phyloP scores from a whole-genome alignment of 2,113 vertebrate genomes.

The Lanius collurio region DNA sequence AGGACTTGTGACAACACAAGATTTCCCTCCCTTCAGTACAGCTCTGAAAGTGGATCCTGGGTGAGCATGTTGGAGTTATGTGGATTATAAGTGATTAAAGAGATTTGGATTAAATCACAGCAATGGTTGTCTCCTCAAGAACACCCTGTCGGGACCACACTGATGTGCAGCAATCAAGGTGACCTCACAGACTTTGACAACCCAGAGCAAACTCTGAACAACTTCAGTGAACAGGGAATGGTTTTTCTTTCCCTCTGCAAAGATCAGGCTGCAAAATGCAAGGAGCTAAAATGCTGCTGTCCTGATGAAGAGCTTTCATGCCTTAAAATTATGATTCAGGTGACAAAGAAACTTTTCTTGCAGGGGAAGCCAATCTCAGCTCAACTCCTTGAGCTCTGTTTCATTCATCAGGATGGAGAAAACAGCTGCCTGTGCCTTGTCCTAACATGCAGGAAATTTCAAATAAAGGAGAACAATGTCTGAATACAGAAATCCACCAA shows the following conservation, averaged over 20 bases:
- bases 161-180: neutral
- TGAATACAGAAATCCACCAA: neutral
- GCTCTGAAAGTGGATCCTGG: neutral
- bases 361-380: neutral
- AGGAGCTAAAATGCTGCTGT: slow-evolving; percentile 1
- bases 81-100: slow-evolving; percentile 44
- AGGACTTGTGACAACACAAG: slow-evolving; percentile 44
- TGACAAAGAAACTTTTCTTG: neutral
- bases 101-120: slow-evolving; percentile 50
- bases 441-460: neutral
- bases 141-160: neutral
- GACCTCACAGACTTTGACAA: slow-evolving; percentile 6
- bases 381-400: neutral
- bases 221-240: neutral
- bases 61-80: neutral
- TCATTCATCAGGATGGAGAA: neutral
- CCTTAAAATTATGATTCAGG: slow-evolving; percentile 1
- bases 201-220: neutral
- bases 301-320: neutral
- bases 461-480: neutral
- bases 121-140: neutral
- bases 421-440: neutral
- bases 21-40: neutral
- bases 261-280: neutral
- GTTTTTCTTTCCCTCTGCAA: neutral